Base-by-base conservation (phyloP, 2,113 vertebrate genomes). In the Tetraodon nigroviridis region DNA sequence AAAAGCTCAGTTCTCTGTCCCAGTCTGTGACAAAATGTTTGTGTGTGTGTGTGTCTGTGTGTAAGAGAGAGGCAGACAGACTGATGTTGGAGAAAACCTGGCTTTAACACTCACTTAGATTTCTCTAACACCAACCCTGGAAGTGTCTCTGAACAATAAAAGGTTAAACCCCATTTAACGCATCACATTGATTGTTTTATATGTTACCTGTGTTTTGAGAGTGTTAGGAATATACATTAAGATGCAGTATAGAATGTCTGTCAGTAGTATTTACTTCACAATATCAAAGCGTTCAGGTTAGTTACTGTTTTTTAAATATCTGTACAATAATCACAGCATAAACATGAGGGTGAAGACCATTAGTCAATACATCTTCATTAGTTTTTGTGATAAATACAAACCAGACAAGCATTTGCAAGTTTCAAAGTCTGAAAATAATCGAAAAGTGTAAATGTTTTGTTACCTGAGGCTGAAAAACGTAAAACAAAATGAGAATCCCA, bases 401-500 rank as follows among this genome's bases (percentile, higher is more conserved):
- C 24, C 22, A 24, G 22, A 24, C 22, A 24, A 24, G 22, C 22
- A 5, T 24, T 24, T 24, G 22, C 22, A 24, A 24, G 24, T 27
- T 27, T 27, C 24, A 27, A 27, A 27, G 24, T 3, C 7, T 44
- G 42, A 44, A 46, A 46, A 13, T 17, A 16, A n/a, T 2, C n/a
- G 15, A 46, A 46, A 46, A 46, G 44, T 46, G 5, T 7, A n/a
- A 46, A 16, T 16, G 44, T 2, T 58, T 6, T 5, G 16, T 82
- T 86, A 89, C 86, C 86, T 89, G 82, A 71, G 60, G 74, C 61
- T 64, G 64, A 55, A 22, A 32, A 67, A 48, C 32, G 22, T 44
- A 70, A 67, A n/a, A 18, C 68, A 32, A 75, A 73, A 62, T 18
- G 41, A 55, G 55, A 76, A 67, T 69, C 56, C 77, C 13, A 24